These are phyloP conservation scores for Fukomys damarensis DNA, from an alignment of 2,113 vertebrate genomes.

Conservation along the genomic window DNA sequence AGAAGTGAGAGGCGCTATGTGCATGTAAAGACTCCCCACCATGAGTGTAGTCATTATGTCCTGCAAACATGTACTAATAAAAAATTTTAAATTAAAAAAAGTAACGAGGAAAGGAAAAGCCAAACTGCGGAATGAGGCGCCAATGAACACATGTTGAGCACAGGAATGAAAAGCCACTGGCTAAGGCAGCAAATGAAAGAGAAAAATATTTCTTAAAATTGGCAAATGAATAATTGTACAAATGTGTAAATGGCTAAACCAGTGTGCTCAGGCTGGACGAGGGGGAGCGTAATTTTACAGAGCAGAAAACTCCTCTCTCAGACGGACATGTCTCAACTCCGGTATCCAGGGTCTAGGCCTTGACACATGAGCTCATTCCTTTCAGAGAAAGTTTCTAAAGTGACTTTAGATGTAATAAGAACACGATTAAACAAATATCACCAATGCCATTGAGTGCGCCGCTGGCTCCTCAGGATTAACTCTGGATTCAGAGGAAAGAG, in stretches of 20 bases:
- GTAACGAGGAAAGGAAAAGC: not conserved
- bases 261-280: not conserved
- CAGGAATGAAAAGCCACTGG: not conserved
- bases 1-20: not conserved
- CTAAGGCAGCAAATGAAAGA: not conserved
- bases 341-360: not conserved
- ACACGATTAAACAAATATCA: slow-evolving; percentile 71
- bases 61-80: not conserved
- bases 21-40: not conserved
- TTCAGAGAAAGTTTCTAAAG: not conserved
- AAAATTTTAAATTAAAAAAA: not conserved
- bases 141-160: not conserved
- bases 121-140: not conserved
- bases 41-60: not conserved
- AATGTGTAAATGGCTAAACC: not conserved
- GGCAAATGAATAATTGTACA: not conserved
- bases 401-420: slow-evolving; percentile 61
- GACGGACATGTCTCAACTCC: not conserved
- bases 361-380: not conserved
- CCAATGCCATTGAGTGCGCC: not conserved
- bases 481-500: slow-evolving; percentile 46
- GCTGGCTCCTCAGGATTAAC: slow-evolving; percentile 13
- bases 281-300: fast-evolving
- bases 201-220: not conserved
- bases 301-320: not conserved